Conservation (phyloP, 2,888 invertebrate genomes). For the Timandra comae region DNA sequence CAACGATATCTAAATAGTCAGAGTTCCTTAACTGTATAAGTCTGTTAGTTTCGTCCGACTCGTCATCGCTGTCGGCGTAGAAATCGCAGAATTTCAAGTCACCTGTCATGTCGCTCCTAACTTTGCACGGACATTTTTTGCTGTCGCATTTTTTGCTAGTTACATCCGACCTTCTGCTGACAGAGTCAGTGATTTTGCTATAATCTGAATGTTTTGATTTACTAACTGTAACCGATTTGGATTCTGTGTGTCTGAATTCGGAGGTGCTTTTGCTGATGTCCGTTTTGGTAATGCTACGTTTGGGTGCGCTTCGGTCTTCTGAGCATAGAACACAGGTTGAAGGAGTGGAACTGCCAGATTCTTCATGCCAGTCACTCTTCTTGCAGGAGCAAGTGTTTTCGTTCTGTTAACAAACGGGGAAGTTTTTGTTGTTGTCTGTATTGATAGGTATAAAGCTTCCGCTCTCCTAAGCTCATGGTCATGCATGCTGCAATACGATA, state of each 20-base stretch:
- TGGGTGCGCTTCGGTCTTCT: slow-evolving; percentile 34
- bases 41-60: slow-evolving; percentile 52
- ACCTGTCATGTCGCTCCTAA: slow-evolving; percentile 38
- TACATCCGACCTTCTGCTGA: slow-evolving; percentile 37
- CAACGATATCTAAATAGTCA: slow-evolving; percentile 59
- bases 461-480: slow-evolving; percentile 1
- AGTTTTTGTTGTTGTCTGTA: slow-evolving; percentile 3
- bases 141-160: slow-evolving; percentile 38
- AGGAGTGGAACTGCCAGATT: slow-evolving; percentile 49
- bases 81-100: slow-evolving; percentile 51
- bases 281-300: slow-evolving; percentile 5
- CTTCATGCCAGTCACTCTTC: slow-evolving; percentile 38
- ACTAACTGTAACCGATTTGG: slow-evolving; percentile 28
- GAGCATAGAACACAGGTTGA: slow-evolving; percentile 59
- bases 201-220: slow-evolving; percentile 35
- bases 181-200: slow-evolving; percentile 33
- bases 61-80: slow-evolving; percentile 49
- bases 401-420: slow-evolving; percentile 55
- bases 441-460: slow-evolving; percentile 1
- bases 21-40: slow-evolving; percentile 49
- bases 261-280: slow-evolving; percentile 26
- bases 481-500: background rate
- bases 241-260: slow-evolving; percentile 26
- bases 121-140: slow-evolving; percentile 22
- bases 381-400: slow-evolving; percentile 51